A percentile compares a stretch with the other conserved stretches of the same genome.
Evolutionary conservation across 1,140 invertebrate genomes (phyloP).

Genomic region (Acromyrmex heyeri): DNA sequence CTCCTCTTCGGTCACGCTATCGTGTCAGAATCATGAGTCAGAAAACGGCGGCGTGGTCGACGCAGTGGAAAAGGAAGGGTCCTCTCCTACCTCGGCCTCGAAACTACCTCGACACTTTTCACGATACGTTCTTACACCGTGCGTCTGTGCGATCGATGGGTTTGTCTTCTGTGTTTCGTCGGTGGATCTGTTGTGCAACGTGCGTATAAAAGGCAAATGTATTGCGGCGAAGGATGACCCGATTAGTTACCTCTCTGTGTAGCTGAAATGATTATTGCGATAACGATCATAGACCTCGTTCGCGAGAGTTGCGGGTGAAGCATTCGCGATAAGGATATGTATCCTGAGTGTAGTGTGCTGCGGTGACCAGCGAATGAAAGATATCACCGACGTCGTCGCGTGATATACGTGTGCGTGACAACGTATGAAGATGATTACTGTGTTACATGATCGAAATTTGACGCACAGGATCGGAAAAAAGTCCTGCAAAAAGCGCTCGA

Average conservation of each 20-base stretch:
- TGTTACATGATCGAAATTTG: neutral
- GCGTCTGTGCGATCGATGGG: conserved; percentile 4
- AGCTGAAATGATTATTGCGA: conserved; percentile 31
- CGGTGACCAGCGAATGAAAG: neutral
- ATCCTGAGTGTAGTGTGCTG: neutral
- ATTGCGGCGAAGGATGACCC: neutral
- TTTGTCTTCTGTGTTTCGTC: conserved; percentile 11
- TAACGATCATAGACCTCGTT: conserved; percentile 26
- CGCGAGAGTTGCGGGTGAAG: neutral
- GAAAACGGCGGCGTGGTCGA: conserved; percentile 68
- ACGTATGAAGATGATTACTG: conserved; percentile 13
- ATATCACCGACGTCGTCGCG: neutral
- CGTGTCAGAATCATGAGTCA: conserved; percentile 68
- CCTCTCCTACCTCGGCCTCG: conserved; percentile 14
- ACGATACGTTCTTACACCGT: conserved; percentile 55
- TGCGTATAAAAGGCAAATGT: neutral
- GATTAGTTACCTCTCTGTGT: conserved; percentile 6
- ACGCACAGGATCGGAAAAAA: neutral
- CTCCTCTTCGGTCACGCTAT: conserved; percentile 26
- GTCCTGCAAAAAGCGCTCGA: neutral
- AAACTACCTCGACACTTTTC: conserved; percentile 51
- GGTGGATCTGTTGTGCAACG: neutral
- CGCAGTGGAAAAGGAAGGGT: conserved; percentile 42
- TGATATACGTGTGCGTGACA: neutral
- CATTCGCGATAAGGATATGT: conserved; percentile 12